These are phyloP conservation scores for Tinea trinotella DNA, from an alignment of 2,888 invertebrate genomes.

Conservation along the genomic window DNA sequence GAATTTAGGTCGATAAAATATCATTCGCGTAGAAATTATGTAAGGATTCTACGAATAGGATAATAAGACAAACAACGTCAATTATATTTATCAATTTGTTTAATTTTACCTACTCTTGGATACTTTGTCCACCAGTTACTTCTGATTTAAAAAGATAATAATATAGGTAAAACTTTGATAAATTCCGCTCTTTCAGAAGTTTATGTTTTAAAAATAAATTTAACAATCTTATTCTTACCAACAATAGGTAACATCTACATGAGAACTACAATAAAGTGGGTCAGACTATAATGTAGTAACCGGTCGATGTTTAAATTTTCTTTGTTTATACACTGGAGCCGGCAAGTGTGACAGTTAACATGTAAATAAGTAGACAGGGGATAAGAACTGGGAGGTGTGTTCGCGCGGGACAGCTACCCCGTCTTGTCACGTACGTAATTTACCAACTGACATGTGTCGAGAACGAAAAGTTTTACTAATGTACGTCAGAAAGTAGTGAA, in stretches of 20 bases:
- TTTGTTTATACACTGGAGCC: not conserved
- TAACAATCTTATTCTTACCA: too few species aligned
- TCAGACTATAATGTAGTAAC: not conserved
- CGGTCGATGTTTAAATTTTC: slow-evolving; percentile 9
- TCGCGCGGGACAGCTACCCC: not conserved
- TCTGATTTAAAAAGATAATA: too few species aligned
- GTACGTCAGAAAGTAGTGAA: slow-evolving; percentile 20
- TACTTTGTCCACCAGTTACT: too few species aligned
- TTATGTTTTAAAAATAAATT: too few species aligned
- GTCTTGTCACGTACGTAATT: not conserved
- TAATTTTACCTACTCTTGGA: too few species aligned
- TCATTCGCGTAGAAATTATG: not conserved
- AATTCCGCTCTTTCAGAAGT: too few species aligned
- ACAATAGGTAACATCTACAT: too few species aligned
- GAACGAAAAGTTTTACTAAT: slow-evolving; percentile 39
- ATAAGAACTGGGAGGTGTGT: not conserved
- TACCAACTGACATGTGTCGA: slow-evolving; percentile 28
- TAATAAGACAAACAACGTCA: not conserved
- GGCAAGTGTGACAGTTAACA: slow-evolving; percentile 4
- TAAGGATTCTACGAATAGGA: not conserved
- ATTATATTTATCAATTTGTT: too few species aligned
- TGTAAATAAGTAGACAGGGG: slow-evolving; percentile 9
- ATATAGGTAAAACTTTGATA: too few species aligned
- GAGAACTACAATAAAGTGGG: slow-evolving; percentile 1
- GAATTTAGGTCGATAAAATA: slow-evolving; percentile 8